Conservation (phyloP, 2,113 vertebrate genomes). For the Phylloscopus whistleri region DNA sequence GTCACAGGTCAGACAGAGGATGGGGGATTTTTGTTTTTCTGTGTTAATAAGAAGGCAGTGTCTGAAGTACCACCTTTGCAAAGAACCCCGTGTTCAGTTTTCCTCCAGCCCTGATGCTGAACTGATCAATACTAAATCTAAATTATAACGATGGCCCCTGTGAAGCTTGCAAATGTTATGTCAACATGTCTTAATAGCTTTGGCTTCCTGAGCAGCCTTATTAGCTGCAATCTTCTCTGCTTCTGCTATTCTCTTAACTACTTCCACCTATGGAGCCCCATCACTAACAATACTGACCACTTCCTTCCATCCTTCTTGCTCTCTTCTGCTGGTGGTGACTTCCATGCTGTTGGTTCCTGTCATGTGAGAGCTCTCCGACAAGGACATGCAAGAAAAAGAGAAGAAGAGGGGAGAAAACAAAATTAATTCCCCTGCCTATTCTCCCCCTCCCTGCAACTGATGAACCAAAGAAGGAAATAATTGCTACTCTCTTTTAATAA, state of each 20-base stretch:
- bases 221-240: slow-evolving; percentile 62
- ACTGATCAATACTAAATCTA: slow-evolving; percentile 79
- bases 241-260: slow-evolving; percentile 47
- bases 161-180: slow-evolving; percentile 78
- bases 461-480: slow-evolving; percentile 80
- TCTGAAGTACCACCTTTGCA: slow-evolving; percentile 56
- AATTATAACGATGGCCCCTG: slow-evolving; percentile 70
- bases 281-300: slow-evolving; percentile 30
- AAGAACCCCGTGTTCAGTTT: slow-evolving; percentile 67
- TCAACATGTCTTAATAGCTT: slow-evolving; percentile 76
- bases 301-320: slow-evolving; percentile 20
- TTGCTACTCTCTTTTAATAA: slow-evolving; percentile 78
- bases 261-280: slow-evolving; percentile 40
- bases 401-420: slow-evolving; percentile 52
- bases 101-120: slow-evolving; percentile 59
- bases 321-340: slow-evolving; percentile 4
- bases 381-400: slow-evolving; percentile 34
- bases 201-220: slow-evolving; percentile 66
- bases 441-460: slow-evolving; percentile 63
- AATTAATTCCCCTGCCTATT: slow-evolving; percentile 44
- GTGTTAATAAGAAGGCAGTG: slow-evolving; percentile 66
- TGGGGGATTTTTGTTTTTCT: slow-evolving; percentile 47
- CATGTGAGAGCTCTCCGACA: not conserved
- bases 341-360: not conserved
- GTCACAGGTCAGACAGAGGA: slow-evolving; percentile 25